These are phyloP conservation scores for Ruditapes philippinarum DNA, from an alignment of 1,140 invertebrate species.

Conservation along the genomic window DNA sequence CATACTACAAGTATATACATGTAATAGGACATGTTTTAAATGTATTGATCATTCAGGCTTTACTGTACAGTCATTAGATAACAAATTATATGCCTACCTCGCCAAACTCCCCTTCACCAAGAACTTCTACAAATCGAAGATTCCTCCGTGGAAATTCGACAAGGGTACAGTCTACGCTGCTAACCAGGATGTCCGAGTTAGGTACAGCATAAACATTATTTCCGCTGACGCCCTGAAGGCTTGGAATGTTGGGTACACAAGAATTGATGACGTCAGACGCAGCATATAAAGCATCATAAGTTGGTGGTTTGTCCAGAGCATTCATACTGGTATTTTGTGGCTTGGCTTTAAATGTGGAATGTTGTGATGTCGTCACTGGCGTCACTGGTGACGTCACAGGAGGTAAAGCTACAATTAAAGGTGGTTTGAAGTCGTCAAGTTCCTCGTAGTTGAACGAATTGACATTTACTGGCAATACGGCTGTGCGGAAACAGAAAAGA, in stretches of 20 bases:
- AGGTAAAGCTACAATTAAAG: slow-evolving; percentile 67
- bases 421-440: slow-evolving; percentile 68
- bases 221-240: slow-evolving; percentile 87
- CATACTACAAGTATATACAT: too few relatives aligned
- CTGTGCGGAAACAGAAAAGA: slow-evolving; percentile 67
- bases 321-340: slow-evolving; percentile 37
- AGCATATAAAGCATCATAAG: slow-evolving; percentile 91
- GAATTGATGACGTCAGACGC: slow-evolving; percentile 89
- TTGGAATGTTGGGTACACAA: slow-evolving; percentile 83
- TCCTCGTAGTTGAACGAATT: slow-evolving; percentile 65
- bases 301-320: slow-evolving; percentile 87
- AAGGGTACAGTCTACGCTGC: slow-evolving; percentile 84
- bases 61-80: too few relatives aligned
- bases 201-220: slow-evolving; percentile 87
- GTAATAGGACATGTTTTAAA: too few relatives aligned
- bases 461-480: slow-evolving; percentile 51
- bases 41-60: too few relatives aligned
- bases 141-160: slow-evolving; percentile 93
- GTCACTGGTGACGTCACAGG: slow-evolving; percentile 67
- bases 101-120: slow-evolving; percentile 93
- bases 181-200: slow-evolving; percentile 87
- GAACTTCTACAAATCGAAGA: slow-evolving; percentile 92
- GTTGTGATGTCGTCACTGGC: slow-evolving; percentile 59
- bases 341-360: slow-evolving; percentile 59
- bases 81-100: slow-evolving; percentile 89